phyloP scores from a whole-genome alignment of 2,113 vertebrate species.

The Platysteira castanea region DNA sequence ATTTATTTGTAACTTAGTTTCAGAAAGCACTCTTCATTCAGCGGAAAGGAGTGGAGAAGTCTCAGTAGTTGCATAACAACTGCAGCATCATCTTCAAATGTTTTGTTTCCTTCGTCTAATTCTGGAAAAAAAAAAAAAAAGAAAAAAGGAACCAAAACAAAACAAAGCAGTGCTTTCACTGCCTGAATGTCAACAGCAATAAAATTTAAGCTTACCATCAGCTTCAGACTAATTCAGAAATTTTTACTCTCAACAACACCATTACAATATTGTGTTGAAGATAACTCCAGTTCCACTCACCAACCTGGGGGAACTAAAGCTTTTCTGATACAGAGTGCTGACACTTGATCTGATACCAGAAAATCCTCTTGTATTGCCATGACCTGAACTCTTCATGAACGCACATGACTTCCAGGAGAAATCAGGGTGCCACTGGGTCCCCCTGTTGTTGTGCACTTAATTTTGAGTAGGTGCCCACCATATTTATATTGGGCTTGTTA shows the following conservation, averaged over 20 bases:
- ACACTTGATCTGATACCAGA: not conserved
- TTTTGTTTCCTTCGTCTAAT: not conserved
- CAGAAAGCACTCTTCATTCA: not conserved
- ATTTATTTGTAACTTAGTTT: not conserved
- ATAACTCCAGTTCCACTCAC: not conserved
- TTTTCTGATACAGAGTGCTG: not conserved
- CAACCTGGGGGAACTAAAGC: not conserved
- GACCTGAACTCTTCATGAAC: not conserved
- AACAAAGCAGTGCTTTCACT: not conserved
- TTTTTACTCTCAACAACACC: not conserved
- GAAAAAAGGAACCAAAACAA: accelerated
- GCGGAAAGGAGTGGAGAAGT: not conserved
- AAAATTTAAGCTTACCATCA: not conserved
- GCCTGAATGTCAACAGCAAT: not conserved
- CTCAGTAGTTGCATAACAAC: not conserved
- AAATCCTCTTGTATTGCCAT: not conserved
- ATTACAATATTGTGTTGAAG: not conserved
- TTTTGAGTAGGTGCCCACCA: not conserved
- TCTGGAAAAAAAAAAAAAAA: not conserved
- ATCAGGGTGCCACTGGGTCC: not conserved
- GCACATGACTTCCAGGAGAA: not conserved
- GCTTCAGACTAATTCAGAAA: not conserved
- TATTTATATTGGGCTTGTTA: not conserved
- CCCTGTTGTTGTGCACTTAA: not conserved
- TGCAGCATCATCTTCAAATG: not conserved